Conservation (phyloP, 2,113 vertebrate genomes). For the Polypterus senegalus region DNA sequence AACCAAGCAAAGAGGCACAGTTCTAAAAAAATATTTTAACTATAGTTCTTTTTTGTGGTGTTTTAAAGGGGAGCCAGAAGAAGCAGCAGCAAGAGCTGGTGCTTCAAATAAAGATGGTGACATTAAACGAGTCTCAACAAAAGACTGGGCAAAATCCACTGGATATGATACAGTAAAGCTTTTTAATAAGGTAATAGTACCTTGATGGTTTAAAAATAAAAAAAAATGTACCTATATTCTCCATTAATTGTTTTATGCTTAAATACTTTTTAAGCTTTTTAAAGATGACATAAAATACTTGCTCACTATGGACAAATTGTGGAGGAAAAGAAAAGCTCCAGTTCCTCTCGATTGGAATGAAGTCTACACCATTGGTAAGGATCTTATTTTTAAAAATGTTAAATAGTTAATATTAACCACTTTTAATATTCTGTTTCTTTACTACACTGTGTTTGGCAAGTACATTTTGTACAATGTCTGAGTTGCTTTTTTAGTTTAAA, state of each 20-base stretch:
- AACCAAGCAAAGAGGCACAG: neutral
- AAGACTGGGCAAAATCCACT: slow-evolving; percentile 89
- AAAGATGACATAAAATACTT: slow-evolving; percentile 95
- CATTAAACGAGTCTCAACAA: slow-evolving; percentile 87
- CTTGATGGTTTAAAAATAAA: neutral
- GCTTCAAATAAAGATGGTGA: slow-evolving; percentile 85
- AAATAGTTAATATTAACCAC: neutral
- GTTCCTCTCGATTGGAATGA: slow-evolving; percentile 81
- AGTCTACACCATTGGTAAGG: slow-evolving; percentile 67
- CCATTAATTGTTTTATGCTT: neutral
- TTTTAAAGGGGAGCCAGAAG: slow-evolving; percentile 75
- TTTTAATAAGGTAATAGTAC: slow-evolving; percentile 77
- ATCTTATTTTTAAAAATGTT: neutral
- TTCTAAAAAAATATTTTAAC: neutral
- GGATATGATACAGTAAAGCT: slow-evolving; percentile 83
- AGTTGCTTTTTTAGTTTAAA: too few species aligned
- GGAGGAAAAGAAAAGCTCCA: slow-evolving; percentile 93
- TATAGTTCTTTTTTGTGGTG: neutral
- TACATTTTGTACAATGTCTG: too few species aligned
- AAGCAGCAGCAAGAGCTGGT: slow-evolving; percentile 71
- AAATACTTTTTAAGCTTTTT: slow-evolving; percentile 61
- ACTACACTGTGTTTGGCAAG: too few species aligned
- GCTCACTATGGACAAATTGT: slow-evolving; percentile 94
- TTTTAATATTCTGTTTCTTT: too few species aligned
- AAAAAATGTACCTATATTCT: neutral